These are phyloP conservation scores for Druceiella hillmani DNA, from an alignment of 2,888 invertebrate genomes.

Conservation along the genomic window DNA sequence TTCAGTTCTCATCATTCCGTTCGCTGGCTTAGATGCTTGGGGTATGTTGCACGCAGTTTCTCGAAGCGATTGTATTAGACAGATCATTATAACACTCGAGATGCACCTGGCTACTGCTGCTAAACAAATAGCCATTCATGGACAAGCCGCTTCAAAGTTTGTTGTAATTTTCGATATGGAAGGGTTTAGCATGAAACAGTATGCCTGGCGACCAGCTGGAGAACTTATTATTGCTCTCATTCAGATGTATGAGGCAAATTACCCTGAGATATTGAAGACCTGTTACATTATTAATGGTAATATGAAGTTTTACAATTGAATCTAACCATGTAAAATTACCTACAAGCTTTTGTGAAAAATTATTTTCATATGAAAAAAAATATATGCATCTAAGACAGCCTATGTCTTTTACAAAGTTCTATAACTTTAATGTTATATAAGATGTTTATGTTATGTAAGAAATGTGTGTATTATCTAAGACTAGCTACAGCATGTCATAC, in stretches of 20 bases:
- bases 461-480: no score
- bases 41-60: conserved; percentile 71
- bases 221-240: conserved; percentile 76
- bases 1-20: conserved; percentile 72
- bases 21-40: conserved; percentile 74
- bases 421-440: no score
- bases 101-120: conserved; percentile 55
- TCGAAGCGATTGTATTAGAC: conserved; percentile 66
- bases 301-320: conserved; percentile 15
- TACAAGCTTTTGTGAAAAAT: background rate
- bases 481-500: no score
- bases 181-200: conserved; percentile 70
- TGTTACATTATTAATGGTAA: conserved; percentile 86
- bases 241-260: conserved; percentile 87
- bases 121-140: conserved; percentile 55
- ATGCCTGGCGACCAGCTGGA: conserved; percentile 83
- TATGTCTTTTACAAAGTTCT: no score
- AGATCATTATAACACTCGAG: conserved; percentile 64
- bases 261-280: conserved; percentile 83
- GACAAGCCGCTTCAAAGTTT: conserved; percentile 57
- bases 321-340: background rate
- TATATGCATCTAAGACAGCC: background rate
- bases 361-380: background rate
- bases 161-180: conserved; percentile 73
- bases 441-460: no score